Conservation (phyloP, 2,797 vertebrate genomes). For the Pagetopsis macropterus region DNA sequence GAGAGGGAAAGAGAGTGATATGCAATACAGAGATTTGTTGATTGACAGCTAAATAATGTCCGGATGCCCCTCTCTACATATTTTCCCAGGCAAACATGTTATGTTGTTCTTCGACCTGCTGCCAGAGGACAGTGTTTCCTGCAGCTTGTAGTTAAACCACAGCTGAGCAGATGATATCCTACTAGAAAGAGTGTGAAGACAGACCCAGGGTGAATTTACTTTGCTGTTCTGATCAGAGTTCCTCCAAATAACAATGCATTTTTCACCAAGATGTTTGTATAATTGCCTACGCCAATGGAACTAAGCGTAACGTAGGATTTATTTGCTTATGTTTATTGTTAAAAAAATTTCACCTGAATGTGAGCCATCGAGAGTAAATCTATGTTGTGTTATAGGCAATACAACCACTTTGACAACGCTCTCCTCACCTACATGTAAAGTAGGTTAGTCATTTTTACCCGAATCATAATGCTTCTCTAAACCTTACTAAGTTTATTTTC, state of each 20-base stretch:
- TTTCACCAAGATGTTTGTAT: not conserved
- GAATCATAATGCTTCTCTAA: not conserved
- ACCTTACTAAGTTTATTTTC: not conserved
- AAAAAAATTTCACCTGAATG: no score
- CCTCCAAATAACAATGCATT: not conserved
- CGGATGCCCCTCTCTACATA: not conserved
- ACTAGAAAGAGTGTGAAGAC: not conserved
- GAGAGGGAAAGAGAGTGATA: not conserved
- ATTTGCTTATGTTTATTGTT: no score
- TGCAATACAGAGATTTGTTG: conserved; percentile 10
- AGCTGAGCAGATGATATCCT: not conserved
- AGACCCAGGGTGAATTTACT: no score
- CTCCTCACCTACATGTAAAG: not conserved
- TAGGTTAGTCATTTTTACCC: not conserved
- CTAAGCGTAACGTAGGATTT: no score
- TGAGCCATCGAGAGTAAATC: not conserved
- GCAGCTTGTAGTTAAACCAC: not conserved
- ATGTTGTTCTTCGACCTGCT: conserved; percentile 1
- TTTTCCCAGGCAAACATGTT: not conserved
- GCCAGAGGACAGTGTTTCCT: conserved; percentile 12
- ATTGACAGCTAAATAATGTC: not conserved
- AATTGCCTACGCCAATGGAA: not conserved
- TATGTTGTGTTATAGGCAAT: not conserved
- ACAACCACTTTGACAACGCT: not conserved
- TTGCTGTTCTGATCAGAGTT: not conserved